Evolutionary conservation across 2,888 invertebrate species (phyloP), one percentile per base, ranked within the genome.

Genomic region (Heliconius sara): DNA sequence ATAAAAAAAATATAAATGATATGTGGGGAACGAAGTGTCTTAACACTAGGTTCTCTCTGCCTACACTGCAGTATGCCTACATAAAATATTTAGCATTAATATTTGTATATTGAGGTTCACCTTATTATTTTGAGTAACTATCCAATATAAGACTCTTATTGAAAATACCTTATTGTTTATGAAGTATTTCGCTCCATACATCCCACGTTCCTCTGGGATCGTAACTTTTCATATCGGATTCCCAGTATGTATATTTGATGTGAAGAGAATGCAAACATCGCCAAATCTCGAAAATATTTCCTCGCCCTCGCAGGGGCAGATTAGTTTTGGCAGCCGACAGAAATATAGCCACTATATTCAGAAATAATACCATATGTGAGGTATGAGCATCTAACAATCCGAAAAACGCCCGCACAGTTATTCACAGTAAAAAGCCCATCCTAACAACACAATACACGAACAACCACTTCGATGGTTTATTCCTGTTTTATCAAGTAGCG

Each of bases 381-480:
- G 86, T 86, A 86, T 88, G 87, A 84, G 83, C 85, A 83, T 84
- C 85, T 84, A 88, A 91, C 92, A 90, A 91, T 88, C 88, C 88
- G 82, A 84, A 90, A 91, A 92, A 93, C 91, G 89, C 90, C 85
- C 83, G 84, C 87, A 86, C 88, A 90, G 88, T 92, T 88, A 91
- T 88, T 89, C 85, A 87, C 89, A 89, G 92, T 93, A 92, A 91
- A 92, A 92, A 89, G 86, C 85, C 87, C 86, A 90, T 89, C 85
- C 82, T 89, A 84, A 75, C 85, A 83, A 77, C 63, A 79, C 78
- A 80, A 80, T 79, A 80, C 66, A 79, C 70, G 70, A 72, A 86
- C 85, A 86, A 84, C 82, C 85, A 82, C 72, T 77, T 47, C 84
- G 85, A 86, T 83, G 82, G 82, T 66, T 80, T 83, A 84, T 83